Evolutionary conservation across 2,797 vertebrate genomes (phyloP).

Genomic region (Martes flavigula): DNA sequence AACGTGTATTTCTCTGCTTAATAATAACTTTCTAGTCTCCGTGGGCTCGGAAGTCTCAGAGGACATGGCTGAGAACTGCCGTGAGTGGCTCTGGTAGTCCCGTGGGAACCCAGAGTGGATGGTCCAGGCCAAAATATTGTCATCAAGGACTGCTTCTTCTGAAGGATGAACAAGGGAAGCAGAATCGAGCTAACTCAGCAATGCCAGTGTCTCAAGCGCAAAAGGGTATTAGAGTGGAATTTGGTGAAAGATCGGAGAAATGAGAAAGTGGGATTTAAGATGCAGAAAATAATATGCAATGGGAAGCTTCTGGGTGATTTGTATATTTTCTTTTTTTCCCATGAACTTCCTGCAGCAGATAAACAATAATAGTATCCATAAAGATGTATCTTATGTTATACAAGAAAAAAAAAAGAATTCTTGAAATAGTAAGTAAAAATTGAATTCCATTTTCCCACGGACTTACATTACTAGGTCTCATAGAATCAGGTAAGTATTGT

Average conservation of each 20-base stretch:
- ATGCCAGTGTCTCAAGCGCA: not conserved
- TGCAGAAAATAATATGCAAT: not conserved
- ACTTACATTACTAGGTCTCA: not conserved
- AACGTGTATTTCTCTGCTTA: slow-evolving; percentile 22
- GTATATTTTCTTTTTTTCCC: not conserved
- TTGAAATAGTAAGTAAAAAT: slow-evolving; percentile 10
- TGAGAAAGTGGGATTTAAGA: not conserved
- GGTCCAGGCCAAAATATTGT: not conserved
- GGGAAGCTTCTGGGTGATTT: not conserved
- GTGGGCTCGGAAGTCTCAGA: slow-evolving; percentile 16
- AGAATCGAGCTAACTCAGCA: not conserved
- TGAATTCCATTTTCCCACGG: slow-evolving; percentile 6
- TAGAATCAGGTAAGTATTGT: not conserved
- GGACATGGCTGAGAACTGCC: not conserved
- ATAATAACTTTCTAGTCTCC: slow-evolving; percentile 44
- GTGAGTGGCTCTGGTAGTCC: not conserved
- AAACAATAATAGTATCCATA: not conserved
- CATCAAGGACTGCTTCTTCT: not conserved
- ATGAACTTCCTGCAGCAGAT: not conserved
- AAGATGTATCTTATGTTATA: not conserved
- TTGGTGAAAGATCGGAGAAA: not conserved
- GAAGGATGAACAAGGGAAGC: not conserved
- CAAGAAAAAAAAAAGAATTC: not conserved
- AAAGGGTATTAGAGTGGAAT: not conserved
- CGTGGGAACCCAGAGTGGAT: not conserved